Conservation (phyloP, 2,113 vertebrate genomes). For the Eretmochelys imbricata region DNA sequence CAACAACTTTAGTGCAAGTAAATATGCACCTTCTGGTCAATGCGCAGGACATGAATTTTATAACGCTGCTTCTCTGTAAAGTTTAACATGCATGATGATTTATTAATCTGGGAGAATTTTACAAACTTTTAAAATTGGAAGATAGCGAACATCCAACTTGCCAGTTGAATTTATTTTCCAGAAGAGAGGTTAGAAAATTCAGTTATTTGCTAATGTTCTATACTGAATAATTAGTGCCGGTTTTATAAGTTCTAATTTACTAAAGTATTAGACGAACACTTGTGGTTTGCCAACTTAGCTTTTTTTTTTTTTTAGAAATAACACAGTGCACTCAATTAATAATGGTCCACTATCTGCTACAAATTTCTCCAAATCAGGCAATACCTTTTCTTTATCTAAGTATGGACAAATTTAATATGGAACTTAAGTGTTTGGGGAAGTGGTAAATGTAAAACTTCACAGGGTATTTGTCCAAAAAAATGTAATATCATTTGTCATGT, state of each 20-base stretch:
- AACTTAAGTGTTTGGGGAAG: background rate
- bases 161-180: background rate
- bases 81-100: constrained; percentile 33
- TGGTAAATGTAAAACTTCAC: background rate
- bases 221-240: constrained; percentile 42
- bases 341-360: background rate
- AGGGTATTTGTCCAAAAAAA: fast-evolving
- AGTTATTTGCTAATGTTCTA: constrained; percentile 38
- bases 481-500: background rate
- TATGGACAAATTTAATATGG: background rate
- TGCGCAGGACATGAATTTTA: background rate
- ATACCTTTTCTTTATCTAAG: background rate
- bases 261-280: background rate
- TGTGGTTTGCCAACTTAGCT: background rate
- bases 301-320: background rate
- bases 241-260: background rate
- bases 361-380: background rate
- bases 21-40: constrained; percentile 46
- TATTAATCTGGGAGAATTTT: constrained; percentile 27
- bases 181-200: constrained; percentile 27
- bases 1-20: background rate
- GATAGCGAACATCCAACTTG: background rate
- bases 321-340: background rate
- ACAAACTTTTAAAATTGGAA: background rate
- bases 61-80: constrained; percentile 4